Conservation (phyloP, 2,797 vertebrate genomes). For the Salmo trutta region DNA sequence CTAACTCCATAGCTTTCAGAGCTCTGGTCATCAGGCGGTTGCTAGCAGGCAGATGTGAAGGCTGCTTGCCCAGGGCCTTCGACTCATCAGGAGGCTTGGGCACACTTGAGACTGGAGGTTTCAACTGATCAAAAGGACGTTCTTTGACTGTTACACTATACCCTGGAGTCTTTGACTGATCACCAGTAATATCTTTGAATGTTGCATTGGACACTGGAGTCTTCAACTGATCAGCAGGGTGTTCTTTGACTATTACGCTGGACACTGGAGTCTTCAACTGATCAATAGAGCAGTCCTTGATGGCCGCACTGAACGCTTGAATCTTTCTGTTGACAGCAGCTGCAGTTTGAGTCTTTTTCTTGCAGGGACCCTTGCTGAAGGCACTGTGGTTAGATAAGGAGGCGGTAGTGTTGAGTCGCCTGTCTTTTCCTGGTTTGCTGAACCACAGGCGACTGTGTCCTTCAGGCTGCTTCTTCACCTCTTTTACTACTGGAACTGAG, state of each 20-base stretch:
- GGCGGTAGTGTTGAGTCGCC: slow-evolving; percentile 70
- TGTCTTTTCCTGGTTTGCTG: slow-evolving; percentile 76
- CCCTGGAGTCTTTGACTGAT: neutral
- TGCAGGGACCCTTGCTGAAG: slow-evolving; percentile 67
- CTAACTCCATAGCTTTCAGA: slow-evolving; percentile 72
- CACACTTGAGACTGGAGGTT: neutral
- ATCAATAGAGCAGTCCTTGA: neutral
- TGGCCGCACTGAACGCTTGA: neutral
- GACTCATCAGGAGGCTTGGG: neutral
- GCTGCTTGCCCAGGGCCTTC: slow-evolving; percentile 49
- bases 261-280: neutral
- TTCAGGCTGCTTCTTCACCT: slow-evolving; percentile 70
- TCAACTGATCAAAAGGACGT: neutral
- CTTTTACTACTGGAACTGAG: slow-evolving; percentile 53
- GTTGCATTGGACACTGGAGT: neutral
- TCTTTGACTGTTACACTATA: neutral
- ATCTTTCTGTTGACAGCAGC: slow-evolving; percentile 57
- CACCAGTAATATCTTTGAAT: neutral
- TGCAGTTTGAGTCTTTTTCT: slow-evolving; percentile 64
- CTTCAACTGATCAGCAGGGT: neutral
- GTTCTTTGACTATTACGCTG: neutral
- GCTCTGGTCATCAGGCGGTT: slow-evolving; percentile 79
- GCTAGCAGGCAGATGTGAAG: slow-evolving; percentile 77
- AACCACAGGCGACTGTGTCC: slow-evolving; percentile 78
- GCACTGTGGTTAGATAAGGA: slow-evolving; percentile 71